Evolutionary conservation across 1,140 invertebrate genomes (phyloP).

Genomic region (Hycleus phaleratus): DNA sequence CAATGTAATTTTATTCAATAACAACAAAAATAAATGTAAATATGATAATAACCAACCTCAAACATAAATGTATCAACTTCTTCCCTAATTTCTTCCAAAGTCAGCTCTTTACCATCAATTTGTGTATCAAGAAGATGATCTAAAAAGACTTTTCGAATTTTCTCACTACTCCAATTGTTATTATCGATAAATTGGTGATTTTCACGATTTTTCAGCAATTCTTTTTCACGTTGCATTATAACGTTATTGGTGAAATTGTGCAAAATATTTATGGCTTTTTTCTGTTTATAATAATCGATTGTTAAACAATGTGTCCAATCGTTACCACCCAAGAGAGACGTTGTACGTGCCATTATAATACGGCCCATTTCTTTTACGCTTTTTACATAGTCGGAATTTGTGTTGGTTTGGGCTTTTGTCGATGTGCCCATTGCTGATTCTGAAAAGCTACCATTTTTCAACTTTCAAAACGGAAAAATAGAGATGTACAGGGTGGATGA

Average conservation of each 20-base stretch:
- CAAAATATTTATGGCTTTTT: constrained; percentile 4
- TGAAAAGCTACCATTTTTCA: background rate
- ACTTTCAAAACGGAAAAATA: too few relatives aligned
- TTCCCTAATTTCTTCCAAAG: constrained; percentile 35
- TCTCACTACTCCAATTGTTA: constrained; percentile 32
- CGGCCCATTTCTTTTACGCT: constrained; percentile 10
- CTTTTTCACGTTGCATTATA: background rate
- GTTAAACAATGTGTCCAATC: background rate
- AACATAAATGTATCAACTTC: constrained; percentile 75
- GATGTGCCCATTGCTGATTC: constrained; percentile 13
- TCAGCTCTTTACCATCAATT: constrained; percentile 46
- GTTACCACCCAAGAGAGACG: background rate
- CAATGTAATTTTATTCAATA: too few relatives aligned
- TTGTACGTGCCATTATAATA: constrained; percentile 1
- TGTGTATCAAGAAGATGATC: constrained; percentile 61
- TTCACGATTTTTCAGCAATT: background rate
- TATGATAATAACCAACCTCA: constrained; percentile 29
- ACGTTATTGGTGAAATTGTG: constrained; percentile 5
- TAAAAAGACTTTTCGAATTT: constrained; percentile 51
- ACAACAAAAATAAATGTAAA: too few relatives aligned
- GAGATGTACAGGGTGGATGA: too few relatives aligned
- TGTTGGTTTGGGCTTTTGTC: constrained; percentile 16
- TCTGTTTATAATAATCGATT: constrained; percentile 4
- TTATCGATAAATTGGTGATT: background rate
- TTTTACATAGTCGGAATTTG: constrained; percentile 2